Evolutionary conservation across 2,113 vertebrate genomes (phyloP).

Genomic region (Vulpes ferrilata): DNA sequence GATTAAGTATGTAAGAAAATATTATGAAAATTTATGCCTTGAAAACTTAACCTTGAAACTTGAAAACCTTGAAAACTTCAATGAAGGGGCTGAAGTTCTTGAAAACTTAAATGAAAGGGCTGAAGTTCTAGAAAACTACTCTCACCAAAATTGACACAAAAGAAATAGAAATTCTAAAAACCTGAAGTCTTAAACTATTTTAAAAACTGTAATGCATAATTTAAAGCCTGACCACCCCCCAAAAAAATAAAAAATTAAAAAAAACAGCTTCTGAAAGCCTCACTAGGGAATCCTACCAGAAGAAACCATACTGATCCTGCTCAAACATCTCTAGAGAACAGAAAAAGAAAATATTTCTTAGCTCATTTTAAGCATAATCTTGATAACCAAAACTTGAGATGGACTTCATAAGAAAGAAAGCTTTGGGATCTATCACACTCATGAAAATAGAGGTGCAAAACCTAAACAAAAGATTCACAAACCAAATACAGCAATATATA

Average conservation of each 20-base stretch:
- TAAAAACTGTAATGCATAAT: not conserved
- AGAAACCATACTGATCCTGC: not conserved
- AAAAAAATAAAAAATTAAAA: too few relatives aligned
- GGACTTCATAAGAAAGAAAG: not conserved
- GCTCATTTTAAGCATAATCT: not conserved
- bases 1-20: not conserved
- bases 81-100: not conserved
- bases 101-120: not conserved
- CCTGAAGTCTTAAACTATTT: not conserved
- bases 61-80: not conserved
- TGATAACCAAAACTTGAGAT: not conserved
- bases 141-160: not conserved
- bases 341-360: not conserved
- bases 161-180: not conserved
- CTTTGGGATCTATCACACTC: not conserved
- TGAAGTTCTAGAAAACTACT: slow-evolving; percentile 7
- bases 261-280: not conserved
- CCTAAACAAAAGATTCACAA: not conserved
- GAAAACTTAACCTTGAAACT: not conserved
- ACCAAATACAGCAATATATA: not conserved
- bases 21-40: not conserved
- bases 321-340: not conserved
- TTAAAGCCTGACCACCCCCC: not conserved
- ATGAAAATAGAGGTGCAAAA: not conserved
- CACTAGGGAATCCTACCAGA: not conserved